A percentile compares a stretch with the other conserved stretches of the same genome.
phyloP scores from a whole-genome alignment of 2,797 vertebrate species.

The Neosalanx taihuensis region DNA sequence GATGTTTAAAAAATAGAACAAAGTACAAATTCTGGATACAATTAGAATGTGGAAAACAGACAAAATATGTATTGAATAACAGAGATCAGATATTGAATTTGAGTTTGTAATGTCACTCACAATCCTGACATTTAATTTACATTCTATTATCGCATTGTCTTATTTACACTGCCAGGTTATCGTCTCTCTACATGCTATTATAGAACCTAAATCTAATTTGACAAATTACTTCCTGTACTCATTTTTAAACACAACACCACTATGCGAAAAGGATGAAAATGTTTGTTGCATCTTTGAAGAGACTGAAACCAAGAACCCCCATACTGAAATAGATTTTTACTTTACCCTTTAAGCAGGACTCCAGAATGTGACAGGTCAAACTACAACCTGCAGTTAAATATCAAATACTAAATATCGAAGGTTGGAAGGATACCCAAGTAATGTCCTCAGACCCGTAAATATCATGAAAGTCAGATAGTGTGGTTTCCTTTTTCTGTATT shows the following conservation, averaged over 20 bases:
- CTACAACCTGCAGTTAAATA: constrained; percentile 14
- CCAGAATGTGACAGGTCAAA: constrained; percentile 17
- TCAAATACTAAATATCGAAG: constrained; percentile 2
- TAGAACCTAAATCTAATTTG: not conserved
- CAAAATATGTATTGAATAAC: constrained; percentile 8
- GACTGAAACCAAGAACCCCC: not conserved
- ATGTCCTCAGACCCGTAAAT: constrained; percentile 20
- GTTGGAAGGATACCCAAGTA: constrained; percentile 27
- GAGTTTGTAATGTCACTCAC: constrained; percentile 18
- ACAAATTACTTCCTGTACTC: not conserved
- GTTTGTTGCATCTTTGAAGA: constrained; percentile 1
- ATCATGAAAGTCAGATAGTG: constrained; percentile 20
- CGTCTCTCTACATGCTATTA: not conserved
- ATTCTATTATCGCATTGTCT: not conserved
- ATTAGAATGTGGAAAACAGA: constrained; percentile 18
- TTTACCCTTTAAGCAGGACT: constrained; percentile 13
- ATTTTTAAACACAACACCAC: not conserved
- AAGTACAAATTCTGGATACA: constrained; percentile 8
- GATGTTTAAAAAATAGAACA: not conserved
- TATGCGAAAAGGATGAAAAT: not conserved
- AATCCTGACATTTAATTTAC: constrained; percentile 7
- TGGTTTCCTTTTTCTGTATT: constrained; percentile 37
- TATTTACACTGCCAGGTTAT: constrained; percentile 6
- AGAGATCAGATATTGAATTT: constrained; percentile 18
- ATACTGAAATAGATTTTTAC: constrained; percentile 1